Percentiles rank a stretch among this genome's conserved stretches.
Conservation (phyloP, 2,797 vertebrate species). For the Gymnothorax reevesii region DNA sequence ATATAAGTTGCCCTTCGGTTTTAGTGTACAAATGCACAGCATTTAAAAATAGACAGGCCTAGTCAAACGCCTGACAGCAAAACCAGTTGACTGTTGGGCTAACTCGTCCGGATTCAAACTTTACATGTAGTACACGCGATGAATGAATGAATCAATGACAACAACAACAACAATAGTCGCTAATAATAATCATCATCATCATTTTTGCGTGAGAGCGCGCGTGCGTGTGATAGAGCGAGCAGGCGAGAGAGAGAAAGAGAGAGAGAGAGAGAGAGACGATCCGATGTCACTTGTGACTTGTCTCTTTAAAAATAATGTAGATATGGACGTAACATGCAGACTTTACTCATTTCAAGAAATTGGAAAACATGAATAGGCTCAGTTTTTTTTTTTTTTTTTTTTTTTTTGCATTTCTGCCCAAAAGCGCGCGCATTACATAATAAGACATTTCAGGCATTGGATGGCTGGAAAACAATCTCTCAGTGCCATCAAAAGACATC, state of each 20-base stretch:
- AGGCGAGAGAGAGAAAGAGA: not conserved
- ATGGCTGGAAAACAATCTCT: constrained; percentile 18
- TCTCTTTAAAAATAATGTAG: no score
- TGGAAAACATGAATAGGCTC: not conserved
- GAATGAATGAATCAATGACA: not conserved
- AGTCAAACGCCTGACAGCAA: not conserved
- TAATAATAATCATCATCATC: not conserved
- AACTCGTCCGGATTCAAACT: not conserved
- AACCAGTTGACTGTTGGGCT: not conserved
- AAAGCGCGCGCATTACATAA: constrained; percentile 18
- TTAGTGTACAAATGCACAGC: not conserved
- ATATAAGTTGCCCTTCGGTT: not conserved
- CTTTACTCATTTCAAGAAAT: not conserved
- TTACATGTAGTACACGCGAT: not conserved
- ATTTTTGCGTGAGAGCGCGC: no score
- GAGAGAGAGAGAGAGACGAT: not conserved
- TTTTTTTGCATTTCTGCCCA: not conserved
- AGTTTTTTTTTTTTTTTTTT: not conserved
- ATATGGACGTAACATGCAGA: not conserved
- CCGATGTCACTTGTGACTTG: constrained; percentile 25
- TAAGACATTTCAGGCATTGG: constrained; percentile 16
- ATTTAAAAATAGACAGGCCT: not conserved
- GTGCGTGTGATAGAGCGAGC: not conserved
- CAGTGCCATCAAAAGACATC: constrained; percentile 34
- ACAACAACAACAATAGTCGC: not conserved